Evolutionary conservation across 2,888 invertebrate species (phyloP), one percentile per base, ranked within the genome.

Genomic region (Leptopilina drosophilae): DNA sequence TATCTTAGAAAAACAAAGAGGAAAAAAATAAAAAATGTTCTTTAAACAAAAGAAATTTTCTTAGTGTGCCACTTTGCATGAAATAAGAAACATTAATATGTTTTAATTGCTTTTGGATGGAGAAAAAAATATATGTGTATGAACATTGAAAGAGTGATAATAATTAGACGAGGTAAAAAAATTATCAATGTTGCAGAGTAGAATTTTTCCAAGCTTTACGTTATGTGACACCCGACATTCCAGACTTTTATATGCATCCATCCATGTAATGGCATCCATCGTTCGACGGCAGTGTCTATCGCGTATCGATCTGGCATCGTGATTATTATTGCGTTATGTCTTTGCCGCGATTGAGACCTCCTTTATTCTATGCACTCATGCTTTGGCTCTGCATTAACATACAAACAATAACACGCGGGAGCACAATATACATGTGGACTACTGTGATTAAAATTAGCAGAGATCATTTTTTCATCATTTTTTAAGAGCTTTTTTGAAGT

Each of bases 301-400:
- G 86, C 87, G 86, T 87, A 89, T 89, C 89, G 89, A 90, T 89
- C 89, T 87, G 87, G 83, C 88, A 86, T 87, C 87, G 87, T 88
- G 87, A 88, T 89, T 88, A 87, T 89, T 89, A 89, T 89, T 88
- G 88, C 87, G 85, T 88, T 87, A 86, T 83, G 84, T 86, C 85
- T 33, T 83, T 80, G 82, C 82, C 84, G 67, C 84, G 86, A 90
- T 89, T 89, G 89, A 90, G 90, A 89, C 88, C 89, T 89, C 87
- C 85, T 88, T 87, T 84, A 85, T 80, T 78, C 53, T 78, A 56
- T 77, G 81, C 79, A 82, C 78, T 77, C 76, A 76, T 65, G 59
- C 78, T 78, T 46, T 76, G 81, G 76, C 33, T 82, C 67, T 75
- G 73, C 65, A 77, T 59, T 59, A 15, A 53, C 53, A 76, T 42